A percentile compares a stretch with the other conserved stretches of the same genome.
phyloP scores from a whole-genome alignment of 92 coral and sea anemone genomes.

The Actinostola sp. region DNA sequence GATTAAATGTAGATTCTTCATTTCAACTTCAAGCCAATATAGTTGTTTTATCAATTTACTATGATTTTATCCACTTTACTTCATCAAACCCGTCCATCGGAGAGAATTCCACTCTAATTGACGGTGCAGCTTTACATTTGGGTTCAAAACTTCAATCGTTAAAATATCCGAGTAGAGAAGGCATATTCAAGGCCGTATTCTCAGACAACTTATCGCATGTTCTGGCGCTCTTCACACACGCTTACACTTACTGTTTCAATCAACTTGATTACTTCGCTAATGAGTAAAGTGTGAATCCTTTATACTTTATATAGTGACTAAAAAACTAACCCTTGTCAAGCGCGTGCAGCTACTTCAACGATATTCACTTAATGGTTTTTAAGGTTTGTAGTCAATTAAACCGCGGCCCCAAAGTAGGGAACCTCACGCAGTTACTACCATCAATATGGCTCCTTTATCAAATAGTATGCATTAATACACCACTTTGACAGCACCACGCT shows the following conservation, averaged over 20 bases:
- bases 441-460: slow-evolving; percentile 2
- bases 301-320: background rate
- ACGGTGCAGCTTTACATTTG: background rate
- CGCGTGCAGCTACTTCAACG: background rate
- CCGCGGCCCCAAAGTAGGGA: background rate
- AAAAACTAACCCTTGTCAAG: background rate
- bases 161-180: too few species aligned
- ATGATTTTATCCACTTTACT: slow-evolving; percentile 41
- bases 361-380: slow-evolving; percentile 9
- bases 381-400: slow-evolving; percentile 22
- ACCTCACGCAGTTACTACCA: slow-evolving; percentile 12
- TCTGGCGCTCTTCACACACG: background rate
- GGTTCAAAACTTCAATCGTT: slow-evolving; percentile 3
- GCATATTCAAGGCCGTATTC: background rate
- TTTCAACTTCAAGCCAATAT: slow-evolving; percentile 40
- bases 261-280: slow-evolving; percentile 16
- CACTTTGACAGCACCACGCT: slow-evolving; percentile 15
- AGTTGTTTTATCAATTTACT: slow-evolving; percentile 39
- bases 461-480: slow-evolving; percentile 9
- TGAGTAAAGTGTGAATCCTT: slow-evolving; percentile 6
- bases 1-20: slow-evolving; percentile 27
- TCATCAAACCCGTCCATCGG: slow-evolving; percentile 16
- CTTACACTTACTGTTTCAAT: slow-evolving; percentile 17
- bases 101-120: slow-evolving; percentile 5
- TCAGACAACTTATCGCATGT: background rate